Conservation (phyloP, 2,888 invertebrate genomes). For the Salpingus planirostris region DNA sequence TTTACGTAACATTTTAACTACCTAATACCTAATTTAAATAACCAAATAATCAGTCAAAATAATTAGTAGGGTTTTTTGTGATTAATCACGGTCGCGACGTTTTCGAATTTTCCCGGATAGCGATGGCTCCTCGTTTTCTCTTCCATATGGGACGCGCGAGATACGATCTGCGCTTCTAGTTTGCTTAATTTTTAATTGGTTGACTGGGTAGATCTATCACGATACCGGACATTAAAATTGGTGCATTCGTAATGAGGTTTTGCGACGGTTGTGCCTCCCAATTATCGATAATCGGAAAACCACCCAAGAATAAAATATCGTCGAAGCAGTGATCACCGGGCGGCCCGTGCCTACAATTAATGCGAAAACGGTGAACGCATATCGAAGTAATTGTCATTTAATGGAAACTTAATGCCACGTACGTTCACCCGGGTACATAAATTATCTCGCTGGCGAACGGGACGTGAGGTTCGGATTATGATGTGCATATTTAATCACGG, state of each 20-base stretch:
- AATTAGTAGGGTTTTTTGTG: conserved; percentile 4
- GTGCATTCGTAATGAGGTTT: conserved; percentile 3
- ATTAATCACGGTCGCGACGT: conserved; percentile 3
- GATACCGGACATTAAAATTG: conserved; percentile 3
- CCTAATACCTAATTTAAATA: conserved; percentile 5
- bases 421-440: no score
- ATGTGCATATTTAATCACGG: no score
- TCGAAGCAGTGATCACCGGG: no score
- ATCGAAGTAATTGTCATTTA: no score
- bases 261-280: conserved; percentile 1
- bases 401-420: no score
- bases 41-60: conserved; percentile 7
- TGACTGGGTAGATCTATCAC: conserved; percentile 1
- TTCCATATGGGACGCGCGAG: background rate
- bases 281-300: no score
- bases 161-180: background rate
- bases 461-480: no score
- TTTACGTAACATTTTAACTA: conserved; percentile 6
- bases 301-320: no score
- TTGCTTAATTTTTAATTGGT: conserved; percentile 6
- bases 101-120: background rate
- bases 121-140: background rate
- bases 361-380: no score
- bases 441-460: no score
- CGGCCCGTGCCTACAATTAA: no score